Base-by-base conservation (phyloP, 2,797 vertebrate species). In the Argya squamiceps region DNA sequence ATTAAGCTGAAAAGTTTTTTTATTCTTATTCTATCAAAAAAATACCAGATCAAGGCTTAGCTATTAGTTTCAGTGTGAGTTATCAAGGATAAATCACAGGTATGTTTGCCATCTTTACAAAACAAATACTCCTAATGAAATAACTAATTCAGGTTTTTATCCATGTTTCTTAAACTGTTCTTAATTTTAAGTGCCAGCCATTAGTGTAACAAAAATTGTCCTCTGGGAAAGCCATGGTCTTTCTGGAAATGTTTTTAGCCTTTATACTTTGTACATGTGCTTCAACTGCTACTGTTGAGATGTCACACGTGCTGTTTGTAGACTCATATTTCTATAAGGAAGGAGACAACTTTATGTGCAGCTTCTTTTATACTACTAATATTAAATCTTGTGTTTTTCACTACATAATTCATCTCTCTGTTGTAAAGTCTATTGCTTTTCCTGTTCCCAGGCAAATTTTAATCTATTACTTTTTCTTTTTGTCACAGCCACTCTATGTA, bases 1-100 rank as follows among this genome's bases (percentile, higher is more conserved):
- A 95, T 96, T 94, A 97, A 97, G 58, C 67, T 74, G 94, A 89
- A 90, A 68, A 47, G 87, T 91, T 68, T 21, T 93, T 91, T 90
- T 41, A 67, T 89, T 47, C 30, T 50, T 50, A 41, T 39, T 30
- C 56, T 60, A 32, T 47, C 39, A 79, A 79, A 89, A 89, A 94
- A 95, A 43, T 55, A 65, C 29, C 26, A 82, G 92, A 94, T 92
- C 70, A 82, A 93, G 50, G 80, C 75, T 96, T 76, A 91, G 79
- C 81, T 96, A 6, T 93, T 85, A 89, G 53, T 95, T 97, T 74
- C 68, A 92, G n/a, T 53, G 60, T 95, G 73, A 91, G 55, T 73
- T 93, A 96, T 87, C 78, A 75, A 56, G 69, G 68, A 86, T 95
- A 95, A 97, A 96, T 86, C 69, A 84, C 58, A 92, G 52, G 32